Evolutionary conservation across 2,888 invertebrate species (phyloP).

Genomic region (Polydrusus tereticollis): DNA sequence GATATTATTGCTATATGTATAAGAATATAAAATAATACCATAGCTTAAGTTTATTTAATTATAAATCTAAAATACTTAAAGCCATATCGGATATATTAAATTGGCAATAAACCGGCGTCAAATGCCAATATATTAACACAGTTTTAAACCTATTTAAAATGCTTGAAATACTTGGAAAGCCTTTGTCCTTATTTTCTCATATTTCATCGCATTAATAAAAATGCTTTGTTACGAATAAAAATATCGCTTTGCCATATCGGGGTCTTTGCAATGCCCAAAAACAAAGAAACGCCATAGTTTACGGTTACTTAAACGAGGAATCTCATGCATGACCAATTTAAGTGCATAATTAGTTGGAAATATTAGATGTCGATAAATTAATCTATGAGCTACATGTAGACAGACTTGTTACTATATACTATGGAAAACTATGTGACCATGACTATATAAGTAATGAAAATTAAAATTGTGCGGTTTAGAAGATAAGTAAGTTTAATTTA

Average conservation of each 20-base stretch:
- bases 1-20: not conserved
- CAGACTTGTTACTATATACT: slow-evolving; percentile 6
- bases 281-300: slow-evolving; percentile 34
- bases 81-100: slow-evolving; percentile 8
- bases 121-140: slow-evolving; percentile 6
- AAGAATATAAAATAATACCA: not conserved
- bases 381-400: slow-evolving; percentile 21
- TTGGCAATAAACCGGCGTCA: not conserved
- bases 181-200: slow-evolving; percentile 13
- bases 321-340: slow-evolving; percentile 36
- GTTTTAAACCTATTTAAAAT: slow-evolving; percentile 9
- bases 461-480: not conserved
- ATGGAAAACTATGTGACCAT: slow-evolving; percentile 23
- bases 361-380: slow-evolving; percentile 32
- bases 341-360: slow-evolving; percentile 35
- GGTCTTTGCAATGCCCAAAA: slow-evolving; percentile 31
- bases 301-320: slow-evolving; percentile 8
- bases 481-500: not conserved
- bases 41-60: not conserved
- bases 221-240: slow-evolving; percentile 13
- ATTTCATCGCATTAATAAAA: slow-evolving; percentile 23
- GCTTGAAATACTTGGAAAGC: not conserved
- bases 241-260: slow-evolving; percentile 26
- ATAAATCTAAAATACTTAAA: not conserved
- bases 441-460: slow-evolving; percentile 16